Evolutionary conservation across 1,140 invertebrate species (phyloP).

Genomic region (Drosophila teissieri): DNA sequence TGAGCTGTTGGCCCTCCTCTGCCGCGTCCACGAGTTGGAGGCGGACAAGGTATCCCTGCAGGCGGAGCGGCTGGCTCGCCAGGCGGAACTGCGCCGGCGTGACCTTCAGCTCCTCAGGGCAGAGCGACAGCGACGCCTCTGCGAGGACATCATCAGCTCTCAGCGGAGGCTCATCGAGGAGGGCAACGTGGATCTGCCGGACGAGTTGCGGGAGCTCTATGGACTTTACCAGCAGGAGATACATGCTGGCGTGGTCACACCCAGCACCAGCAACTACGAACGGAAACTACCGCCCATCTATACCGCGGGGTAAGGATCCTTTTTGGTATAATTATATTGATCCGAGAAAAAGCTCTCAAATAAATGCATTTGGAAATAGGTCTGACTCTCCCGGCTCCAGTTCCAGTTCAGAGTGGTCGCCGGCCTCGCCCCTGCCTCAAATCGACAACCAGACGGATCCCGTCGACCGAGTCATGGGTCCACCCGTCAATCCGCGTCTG

Average conservation of each 20-base stretch:
- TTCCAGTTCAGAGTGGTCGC: constrained; percentile 84
- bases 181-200: constrained; percentile 88
- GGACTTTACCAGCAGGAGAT: constrained; percentile 94
- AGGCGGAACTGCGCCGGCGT: constrained; percentile 93
- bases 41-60: constrained; percentile 94
- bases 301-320: constrained; percentile 72
- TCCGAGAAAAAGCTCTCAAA: too few species aligned
- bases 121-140: constrained; percentile 92
- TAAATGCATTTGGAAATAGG: constrained; percentile 18
- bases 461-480: constrained; percentile 79
- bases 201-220: constrained; percentile 93
- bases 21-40: constrained; percentile 95
- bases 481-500: constrained; percentile 76
- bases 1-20: constrained; percentile 92
- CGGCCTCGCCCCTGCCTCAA: constrained; percentile 75
- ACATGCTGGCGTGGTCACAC: constrained; percentile 87
- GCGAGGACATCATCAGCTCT: constrained; percentile 95
- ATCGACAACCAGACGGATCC: constrained; percentile 69
- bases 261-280: constrained; percentile 70
- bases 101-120: constrained; percentile 93
- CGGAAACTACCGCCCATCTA: constrained; percentile 83
- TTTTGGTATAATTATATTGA: too few species aligned
- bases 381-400: constrained; percentile 83
- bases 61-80: constrained; percentile 92
- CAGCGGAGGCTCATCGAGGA: constrained; percentile 94